A percentile compares a stretch with the other conserved stretches of the same genome.
Conservation (phyloP, 2,113 vertebrate genomes). For the Tetrax tetrax region DNA sequence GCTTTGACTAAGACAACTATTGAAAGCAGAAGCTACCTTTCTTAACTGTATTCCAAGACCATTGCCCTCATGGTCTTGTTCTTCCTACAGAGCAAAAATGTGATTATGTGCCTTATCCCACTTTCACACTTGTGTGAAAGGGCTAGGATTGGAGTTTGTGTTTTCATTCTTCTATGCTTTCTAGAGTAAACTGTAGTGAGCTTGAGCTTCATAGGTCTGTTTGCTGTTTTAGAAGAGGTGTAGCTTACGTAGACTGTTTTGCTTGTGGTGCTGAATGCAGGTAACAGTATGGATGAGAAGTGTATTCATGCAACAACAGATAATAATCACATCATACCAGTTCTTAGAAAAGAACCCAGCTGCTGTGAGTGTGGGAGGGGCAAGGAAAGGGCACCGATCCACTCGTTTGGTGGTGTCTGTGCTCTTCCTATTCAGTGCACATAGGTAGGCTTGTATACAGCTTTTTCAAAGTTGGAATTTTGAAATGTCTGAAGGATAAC, state of each 20-base stretch:
- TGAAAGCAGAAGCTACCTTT: background rate
- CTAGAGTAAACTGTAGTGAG: background rate
- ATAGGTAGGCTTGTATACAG: background rate
- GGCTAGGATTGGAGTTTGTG: background rate
- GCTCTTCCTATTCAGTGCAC: background rate
- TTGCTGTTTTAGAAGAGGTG: background rate
- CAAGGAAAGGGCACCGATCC: background rate
- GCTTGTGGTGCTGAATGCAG: background rate
- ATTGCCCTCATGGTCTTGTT: background rate
- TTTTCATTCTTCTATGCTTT: background rate
- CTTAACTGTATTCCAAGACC: background rate
- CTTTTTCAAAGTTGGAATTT: background rate
- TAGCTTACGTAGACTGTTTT: background rate
- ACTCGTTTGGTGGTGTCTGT: rapidly evolving
- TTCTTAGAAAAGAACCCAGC: background rate
- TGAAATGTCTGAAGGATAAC: background rate
- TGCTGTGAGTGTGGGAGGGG: background rate
- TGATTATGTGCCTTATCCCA: background rate
- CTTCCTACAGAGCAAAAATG: background rate
- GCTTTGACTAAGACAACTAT: background rate
- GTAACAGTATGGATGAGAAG: background rate
- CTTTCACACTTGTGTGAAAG: background rate
- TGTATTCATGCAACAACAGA: background rate
- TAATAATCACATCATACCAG: background rate
- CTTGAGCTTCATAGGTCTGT: background rate